These are phyloP conservation scores for Vicugna pacos DNA, from an alignment of 2,113 vertebrate species.

Conservation along the genomic window DNA sequence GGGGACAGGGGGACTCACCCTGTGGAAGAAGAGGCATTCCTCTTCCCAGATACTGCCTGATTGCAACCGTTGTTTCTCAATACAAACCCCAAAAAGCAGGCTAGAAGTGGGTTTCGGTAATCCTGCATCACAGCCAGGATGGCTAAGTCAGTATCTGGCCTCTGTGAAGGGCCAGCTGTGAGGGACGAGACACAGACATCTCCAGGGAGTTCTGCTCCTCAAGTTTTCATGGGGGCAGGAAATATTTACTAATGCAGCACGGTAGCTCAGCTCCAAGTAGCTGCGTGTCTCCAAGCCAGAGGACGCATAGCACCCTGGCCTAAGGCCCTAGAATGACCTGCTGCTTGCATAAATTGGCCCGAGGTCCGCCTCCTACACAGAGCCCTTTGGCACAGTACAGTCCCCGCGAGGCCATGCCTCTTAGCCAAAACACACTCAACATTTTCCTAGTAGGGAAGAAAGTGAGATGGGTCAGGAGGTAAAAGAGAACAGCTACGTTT, in stretches of 20 bases:
- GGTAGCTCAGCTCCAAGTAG: constrained; percentile 59
- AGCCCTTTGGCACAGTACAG: constrained; percentile 34
- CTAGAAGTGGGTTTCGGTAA: background rate
- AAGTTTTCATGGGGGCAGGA: background rate
- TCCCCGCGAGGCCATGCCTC: background rate
- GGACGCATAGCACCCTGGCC: constrained; percentile 5
- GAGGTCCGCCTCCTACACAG: background rate
- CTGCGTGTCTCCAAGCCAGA: background rate
- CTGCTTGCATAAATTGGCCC: constrained; percentile 64
- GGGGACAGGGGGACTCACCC: accelerated
- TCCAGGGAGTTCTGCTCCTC: constrained; percentile 45
- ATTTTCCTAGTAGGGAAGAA: constrained; percentile 77
- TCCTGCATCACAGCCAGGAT: constrained; percentile 10
- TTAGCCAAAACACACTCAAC: constrained; percentile 64
- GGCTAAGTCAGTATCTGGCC: background rate
- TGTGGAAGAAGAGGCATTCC: background rate
- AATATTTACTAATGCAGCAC: constrained; percentile 33
- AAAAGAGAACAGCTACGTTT: constrained; percentile 61
- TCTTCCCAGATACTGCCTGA: background rate
- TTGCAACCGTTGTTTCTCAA: background rate
- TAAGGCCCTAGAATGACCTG: constrained; percentile 38
- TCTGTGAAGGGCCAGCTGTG: constrained; percentile 60
- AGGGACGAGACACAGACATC: constrained; percentile 11
- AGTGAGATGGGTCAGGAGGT: constrained; percentile 70
- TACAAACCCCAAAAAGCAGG: background rate